phyloP scores from a whole-genome alignment of 1,140 invertebrate genomes.

The Gonioctena quinquepunctata region DNA sequence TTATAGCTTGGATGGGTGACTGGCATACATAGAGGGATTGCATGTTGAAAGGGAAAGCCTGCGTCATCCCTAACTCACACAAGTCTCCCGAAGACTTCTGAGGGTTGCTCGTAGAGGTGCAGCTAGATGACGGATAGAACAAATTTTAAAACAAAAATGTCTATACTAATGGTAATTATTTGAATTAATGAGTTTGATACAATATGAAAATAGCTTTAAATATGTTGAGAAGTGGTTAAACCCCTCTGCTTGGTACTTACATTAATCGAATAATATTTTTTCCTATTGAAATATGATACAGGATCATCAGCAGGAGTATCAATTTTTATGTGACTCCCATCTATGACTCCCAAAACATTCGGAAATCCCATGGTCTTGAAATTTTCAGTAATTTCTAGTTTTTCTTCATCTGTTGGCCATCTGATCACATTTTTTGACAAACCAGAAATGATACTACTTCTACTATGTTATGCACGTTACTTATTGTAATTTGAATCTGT shows the following conservation, averaged over 20 bases:
- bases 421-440: not conserved
- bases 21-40: too few species aligned
- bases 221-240: not conserved
- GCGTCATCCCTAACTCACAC: too few species aligned
- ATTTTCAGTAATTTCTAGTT: constrained; percentile 1
- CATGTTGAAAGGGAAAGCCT: too few species aligned
- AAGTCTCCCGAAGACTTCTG: too few species aligned
- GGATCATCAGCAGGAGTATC: constrained; percentile 32
- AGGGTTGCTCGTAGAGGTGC: too few species aligned
- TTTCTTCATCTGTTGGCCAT: constrained; percentile 5
- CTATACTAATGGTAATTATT: not conserved
- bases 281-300: constrained; percentile 37
- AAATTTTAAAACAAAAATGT: not conserved
- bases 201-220: not conserved
- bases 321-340: constrained; percentile 38
- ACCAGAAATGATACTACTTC: not conserved
- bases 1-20: too few species aligned
- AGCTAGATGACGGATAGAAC: not conserved
- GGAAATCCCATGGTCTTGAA: constrained; percentile 25
- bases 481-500: not conserved
- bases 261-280: constrained; percentile 36
- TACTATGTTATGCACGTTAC: not conserved
- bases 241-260: not conserved
- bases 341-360: constrained; percentile 31
- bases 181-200: not conserved